phyloP scores from a whole-genome alignment of 2,113 vertebrate genomes.

The Bubo scandiacus region DNA sequence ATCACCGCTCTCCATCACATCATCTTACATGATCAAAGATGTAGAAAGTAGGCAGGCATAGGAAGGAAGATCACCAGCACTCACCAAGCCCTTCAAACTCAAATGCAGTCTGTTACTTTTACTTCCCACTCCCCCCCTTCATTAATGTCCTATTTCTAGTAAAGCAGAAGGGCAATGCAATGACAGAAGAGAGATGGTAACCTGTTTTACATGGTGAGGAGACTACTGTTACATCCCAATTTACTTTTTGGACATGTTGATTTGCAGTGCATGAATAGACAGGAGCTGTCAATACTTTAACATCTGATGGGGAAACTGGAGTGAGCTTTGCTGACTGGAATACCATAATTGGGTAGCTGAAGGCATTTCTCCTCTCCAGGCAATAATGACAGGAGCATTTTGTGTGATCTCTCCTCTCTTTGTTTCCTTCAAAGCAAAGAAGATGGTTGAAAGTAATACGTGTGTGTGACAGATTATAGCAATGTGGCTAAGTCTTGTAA shows the following conservation, averaged over 20 bases:
- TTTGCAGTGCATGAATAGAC: background rate
- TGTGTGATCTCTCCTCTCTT: background rate
- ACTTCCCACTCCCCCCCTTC: background rate
- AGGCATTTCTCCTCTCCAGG: background rate
- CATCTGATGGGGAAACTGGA: background rate
- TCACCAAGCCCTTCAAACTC: background rate
- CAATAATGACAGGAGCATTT: conserved; percentile 3
- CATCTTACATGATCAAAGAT: background rate
- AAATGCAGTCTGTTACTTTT: background rate
- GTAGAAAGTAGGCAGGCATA: background rate
- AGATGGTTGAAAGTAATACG: background rate
- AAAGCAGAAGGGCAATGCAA: background rate
- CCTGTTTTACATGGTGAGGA: background rate
- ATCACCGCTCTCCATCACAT: background rate
- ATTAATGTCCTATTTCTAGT: background rate
- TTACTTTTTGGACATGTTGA: background rate
- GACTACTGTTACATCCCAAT: background rate
- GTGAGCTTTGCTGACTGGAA: background rate
- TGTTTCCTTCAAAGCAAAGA: conserved; percentile 24
- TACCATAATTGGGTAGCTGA: background rate
- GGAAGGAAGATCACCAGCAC: background rate
- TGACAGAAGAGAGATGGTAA: background rate
- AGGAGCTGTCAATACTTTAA: background rate
- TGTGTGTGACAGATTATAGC: background rate
- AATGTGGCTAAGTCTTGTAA: background rate